phyloP scores from a whole-genome alignment of 1,140 invertebrate species.

The Asobara japonica region DNA sequence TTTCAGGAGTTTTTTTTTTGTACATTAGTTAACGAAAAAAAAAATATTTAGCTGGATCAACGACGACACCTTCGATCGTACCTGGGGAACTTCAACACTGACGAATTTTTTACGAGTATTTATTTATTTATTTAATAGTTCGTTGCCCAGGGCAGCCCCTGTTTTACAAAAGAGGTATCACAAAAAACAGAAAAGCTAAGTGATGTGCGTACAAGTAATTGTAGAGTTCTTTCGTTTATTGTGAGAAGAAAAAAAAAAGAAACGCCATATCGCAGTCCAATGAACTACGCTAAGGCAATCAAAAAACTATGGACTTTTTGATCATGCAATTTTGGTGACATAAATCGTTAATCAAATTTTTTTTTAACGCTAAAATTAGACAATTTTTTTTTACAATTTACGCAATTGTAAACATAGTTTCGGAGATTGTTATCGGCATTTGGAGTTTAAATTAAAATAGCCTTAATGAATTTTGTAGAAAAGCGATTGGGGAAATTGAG shows the following conservation, averaged over 20 bases:
- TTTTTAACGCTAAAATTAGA: background rate
- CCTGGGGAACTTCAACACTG: conserved; percentile 47
- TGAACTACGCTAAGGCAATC: conserved; percentile 67
- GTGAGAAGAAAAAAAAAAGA: background rate
- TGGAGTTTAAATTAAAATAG: too few species aligned
- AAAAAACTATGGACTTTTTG: conserved; percentile 68
- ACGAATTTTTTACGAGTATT: conserved; percentile 38
- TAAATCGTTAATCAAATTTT: background rate
- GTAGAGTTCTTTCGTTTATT: background rate
- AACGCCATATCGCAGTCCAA: conserved; percentile 30
- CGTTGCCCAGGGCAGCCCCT: background rate
- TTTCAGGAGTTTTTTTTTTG: background rate
- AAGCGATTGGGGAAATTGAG: too few species aligned
- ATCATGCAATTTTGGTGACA: conserved; percentile 56
- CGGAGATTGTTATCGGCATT: too few species aligned
- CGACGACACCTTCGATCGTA: conserved; percentile 32
- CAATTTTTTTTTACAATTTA: too few species aligned
- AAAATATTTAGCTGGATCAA: background rate
- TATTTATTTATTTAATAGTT: too few species aligned
- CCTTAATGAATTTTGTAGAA: too few species aligned
- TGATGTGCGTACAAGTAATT: background rate
- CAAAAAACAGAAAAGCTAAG: background rate
- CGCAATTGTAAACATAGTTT: too few species aligned
- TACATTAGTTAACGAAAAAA: background rate
- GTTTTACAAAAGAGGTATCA: background rate